Conservation (phyloP, 2,113 vertebrate species). For the Anarhynchus alexandrinus region DNA sequence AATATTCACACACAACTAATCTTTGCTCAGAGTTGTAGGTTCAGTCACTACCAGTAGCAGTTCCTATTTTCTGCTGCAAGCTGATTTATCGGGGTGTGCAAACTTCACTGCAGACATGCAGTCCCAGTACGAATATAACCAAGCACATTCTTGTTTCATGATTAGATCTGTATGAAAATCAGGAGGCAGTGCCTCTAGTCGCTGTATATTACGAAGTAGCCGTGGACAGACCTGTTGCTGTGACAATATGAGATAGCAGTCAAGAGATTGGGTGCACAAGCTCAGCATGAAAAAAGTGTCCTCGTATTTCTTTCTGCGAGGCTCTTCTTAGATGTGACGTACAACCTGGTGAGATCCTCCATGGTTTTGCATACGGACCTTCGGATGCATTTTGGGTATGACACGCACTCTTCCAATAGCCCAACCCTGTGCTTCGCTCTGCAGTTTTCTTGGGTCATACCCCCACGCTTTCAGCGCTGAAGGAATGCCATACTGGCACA, state of each 20-base stretch:
- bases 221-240: neutral
- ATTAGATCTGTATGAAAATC: neutral
- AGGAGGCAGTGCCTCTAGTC: neutral
- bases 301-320: neutral
- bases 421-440: neutral
- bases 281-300: neutral
- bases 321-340: neutral
- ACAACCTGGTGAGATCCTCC: neutral
- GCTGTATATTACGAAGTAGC: neutral
- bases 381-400: neutral
- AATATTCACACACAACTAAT: slow-evolving; percentile 3
- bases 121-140: neutral
- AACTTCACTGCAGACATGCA: neutral
- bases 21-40: slow-evolving; percentile 8
- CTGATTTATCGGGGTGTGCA: slow-evolving; percentile 21
- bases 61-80: neutral
- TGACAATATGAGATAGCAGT: neutral
- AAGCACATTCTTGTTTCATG: neutral
- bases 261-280: neutral
- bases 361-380: accelerated
- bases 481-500: neutral
- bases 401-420: neutral
- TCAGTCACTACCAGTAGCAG: slow-evolving; percentile 15
- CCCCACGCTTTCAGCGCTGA: accelerated
- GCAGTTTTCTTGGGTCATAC: neutral